phyloP scores from a whole-genome alignment of 1,140 invertebrate genomes.

The Trigoniulus corallinus region DNA sequence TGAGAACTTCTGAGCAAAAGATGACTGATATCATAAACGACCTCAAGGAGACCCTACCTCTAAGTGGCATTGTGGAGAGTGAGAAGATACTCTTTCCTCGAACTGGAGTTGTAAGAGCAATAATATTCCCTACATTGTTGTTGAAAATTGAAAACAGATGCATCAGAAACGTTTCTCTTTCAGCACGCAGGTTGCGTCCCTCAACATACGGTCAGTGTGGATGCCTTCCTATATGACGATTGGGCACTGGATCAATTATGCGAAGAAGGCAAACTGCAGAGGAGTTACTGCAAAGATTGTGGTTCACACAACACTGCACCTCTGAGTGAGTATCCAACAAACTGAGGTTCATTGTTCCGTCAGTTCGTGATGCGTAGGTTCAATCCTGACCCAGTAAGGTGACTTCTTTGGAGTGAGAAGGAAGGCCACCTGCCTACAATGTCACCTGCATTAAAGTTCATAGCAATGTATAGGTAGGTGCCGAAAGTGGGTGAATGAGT shows the following conservation, averaged over 20 bases:
- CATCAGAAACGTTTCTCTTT: not conserved
- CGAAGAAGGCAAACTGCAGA: constrained; percentile 38
- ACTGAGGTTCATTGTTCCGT: not conserved
- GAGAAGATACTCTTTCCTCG: not conserved
- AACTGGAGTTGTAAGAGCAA: not conserved
- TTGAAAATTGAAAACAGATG: not conserved
- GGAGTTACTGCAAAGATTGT: constrained; percentile 44
- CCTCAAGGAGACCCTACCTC: not conserved
- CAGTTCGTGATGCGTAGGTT: no score
- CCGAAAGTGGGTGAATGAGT: no score
- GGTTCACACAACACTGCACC: constrained; percentile 38
- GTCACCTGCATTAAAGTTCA: no score
- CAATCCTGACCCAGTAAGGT: no score
- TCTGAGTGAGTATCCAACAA: constrained; percentile 31
- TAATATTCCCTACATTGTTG: not conserved
- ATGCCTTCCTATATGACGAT: constrained; percentile 53
- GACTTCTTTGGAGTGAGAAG: no score
- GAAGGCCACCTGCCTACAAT: no score
- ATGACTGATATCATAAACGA: not conserved
- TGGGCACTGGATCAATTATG: constrained; percentile 40
- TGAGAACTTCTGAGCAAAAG: not conserved
- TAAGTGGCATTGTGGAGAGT: not conserved
- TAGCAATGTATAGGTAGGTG: no score
- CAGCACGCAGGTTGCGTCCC: not conserved
- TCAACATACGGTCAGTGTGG: constrained; percentile 40